Evolutionary conservation across 2,888 invertebrate genomes (phyloP), one percentile per base, ranked within the genome.

Genomic region (Phymatocera aterrima): DNA sequence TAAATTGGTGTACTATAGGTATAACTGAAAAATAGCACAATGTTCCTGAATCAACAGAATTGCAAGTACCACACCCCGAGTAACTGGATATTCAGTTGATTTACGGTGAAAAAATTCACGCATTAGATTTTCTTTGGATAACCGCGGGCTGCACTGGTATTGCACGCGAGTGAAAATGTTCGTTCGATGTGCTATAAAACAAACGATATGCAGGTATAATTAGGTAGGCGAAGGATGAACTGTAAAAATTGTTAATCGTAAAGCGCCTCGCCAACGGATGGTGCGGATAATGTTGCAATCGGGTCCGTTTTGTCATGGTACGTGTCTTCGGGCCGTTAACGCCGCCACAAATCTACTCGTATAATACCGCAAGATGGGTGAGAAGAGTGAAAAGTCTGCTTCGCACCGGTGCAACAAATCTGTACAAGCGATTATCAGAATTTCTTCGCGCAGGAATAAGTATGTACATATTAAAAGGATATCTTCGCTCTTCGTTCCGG

Each of bases 291-390:
- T 37, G 18, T 64, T 64, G 37, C 37, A 64, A 64, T 64, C 34
- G 61, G 37, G 61, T 64, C n/a, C 34, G 37, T 64, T 64, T 64
- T 64, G 61, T 64, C 61, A n/a, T 64, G 61, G 61, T 64, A 64
- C 72, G 31, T 72, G 72, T 72, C 72, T 72, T 72, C 72, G 31
- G 72, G 51, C 72, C 72, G 43, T 72, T 72, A 72, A 51, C 72
- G 51, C 51, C 48, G 48, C 72, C 48, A 34, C 51, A 72, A 72
- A 48, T 10, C 10, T 6, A 57, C 24, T 24, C 6, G 10, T 34
- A 51, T 12, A 60, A 60, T 28, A 31, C 24, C 3, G 5, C 8
- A 12, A 61, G n/a, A n/a, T n/a, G n/a, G n/a, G n/a, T n/a, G 51
- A 48, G 10, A 43, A 40, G 46, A 46, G 40, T 68, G 43, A 68